Base-by-base conservation (phyloP, 2,888 invertebrate genomes). In the Andricus curvator region DNA sequence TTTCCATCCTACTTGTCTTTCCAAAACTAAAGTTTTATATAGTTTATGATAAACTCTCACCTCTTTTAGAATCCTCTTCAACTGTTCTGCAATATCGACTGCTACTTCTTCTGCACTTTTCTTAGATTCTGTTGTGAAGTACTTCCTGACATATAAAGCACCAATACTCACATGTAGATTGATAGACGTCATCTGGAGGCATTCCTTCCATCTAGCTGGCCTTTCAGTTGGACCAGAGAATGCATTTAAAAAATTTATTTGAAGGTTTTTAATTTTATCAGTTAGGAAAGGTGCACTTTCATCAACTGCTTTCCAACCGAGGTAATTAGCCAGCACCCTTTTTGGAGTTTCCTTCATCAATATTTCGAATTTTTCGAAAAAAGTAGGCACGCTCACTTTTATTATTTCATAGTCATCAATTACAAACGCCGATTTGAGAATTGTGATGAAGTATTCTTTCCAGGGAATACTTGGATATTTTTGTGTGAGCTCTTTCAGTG, bases 401-500 rank as follows among this genome's bases (percentile, higher is more conserved):
- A 98, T 94, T 2, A 95, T 91, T 93, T 98, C 98, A 82, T 96
- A 94, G 0, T 94, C 93, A 17, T 92, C 93, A 8, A 97, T 93
- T 66, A 96, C 93, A 62, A 95, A 13, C 3, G 4, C 94, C 0
- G 95, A 94, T 0, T 96, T 95, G 78, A 98, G 93, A 22, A 98
- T 93, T 4, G 94, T 95, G 92, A 97, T 97, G 88, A 98, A 95
- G 90, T 98, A 97, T 81, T 96, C 95, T 85, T 95, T 90, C 97
- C 97, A 97, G 25, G 96, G 96, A 82, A 96, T 95, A 88, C 94
- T 95, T 0, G 11, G 13, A 44, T 44, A 44, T 13, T 44, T 2
- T 44, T 44, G 3, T 44, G 44, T 13, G 2, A 44, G 44, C 13
- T 44, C 44, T 44, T 44, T 44, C 4, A 44, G 13, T 13, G 44